Percentiles rank a stretch among this genome's conserved stretches.
phyloP scores from a whole-genome alignment of 2,888 invertebrate genomes.

The Ligdia adustata region DNA sequence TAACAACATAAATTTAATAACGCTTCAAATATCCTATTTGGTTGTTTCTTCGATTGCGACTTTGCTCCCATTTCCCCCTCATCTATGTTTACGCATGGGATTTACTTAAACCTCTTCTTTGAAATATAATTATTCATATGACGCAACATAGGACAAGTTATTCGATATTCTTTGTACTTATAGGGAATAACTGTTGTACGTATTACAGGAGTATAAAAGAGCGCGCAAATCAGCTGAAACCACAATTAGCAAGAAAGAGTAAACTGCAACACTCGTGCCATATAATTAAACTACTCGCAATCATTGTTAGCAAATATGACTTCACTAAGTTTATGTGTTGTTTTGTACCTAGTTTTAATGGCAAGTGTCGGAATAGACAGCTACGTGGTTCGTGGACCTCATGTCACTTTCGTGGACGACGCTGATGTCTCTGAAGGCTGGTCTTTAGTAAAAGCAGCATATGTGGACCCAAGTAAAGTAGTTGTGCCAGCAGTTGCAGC shows the following conservation, averaged over 20 bases:
- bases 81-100: no score
- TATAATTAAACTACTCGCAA: background rate
- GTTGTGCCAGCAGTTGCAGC: background rate
- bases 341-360: slow-evolving; percentile 28
- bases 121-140: no score
- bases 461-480: background rate
- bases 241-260: background rate
- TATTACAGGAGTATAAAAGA: background rate
- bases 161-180: no score
- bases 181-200: no score
- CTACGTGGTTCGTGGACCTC: background rate
- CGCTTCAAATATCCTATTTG: no score
- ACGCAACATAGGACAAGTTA: no score
- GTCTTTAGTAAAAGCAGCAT: background rate
- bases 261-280: background rate
- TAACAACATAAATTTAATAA: no score
- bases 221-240: background rate
- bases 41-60: no score
- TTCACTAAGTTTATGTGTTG: slow-evolving; percentile 22
- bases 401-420: background rate
- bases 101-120: no score
- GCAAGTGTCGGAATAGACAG: slow-evolving; percentile 7
- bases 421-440: no score
- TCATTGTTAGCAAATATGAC: slow-evolving; percentile 8
- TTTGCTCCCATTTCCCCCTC: no score